Base-by-base conservation (phyloP, 2,888 invertebrate genomes). In the Craniophora ligustri region DNA sequence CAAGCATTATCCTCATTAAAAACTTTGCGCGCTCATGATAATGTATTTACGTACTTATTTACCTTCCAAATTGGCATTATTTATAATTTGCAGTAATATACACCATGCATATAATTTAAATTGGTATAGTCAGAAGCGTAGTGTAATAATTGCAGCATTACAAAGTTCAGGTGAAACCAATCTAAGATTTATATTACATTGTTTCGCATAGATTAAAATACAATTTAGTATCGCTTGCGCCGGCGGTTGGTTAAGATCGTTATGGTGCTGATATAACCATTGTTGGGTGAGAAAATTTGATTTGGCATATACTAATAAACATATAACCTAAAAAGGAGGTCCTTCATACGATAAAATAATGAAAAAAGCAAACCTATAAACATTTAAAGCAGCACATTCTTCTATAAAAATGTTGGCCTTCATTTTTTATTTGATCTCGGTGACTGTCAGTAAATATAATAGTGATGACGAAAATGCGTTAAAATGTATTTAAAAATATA, bases 101-200 rank as follows among this genome's bases (percentile, higher is more conserved):
- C 47, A 47, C 50, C 44, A 45, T 48, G 42, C 48, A 48, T 48
- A 61, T 65, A 59, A 59, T 49, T 64, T 51, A 64, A 60, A 57
- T 35, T 26, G 32, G 35, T 54, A 68, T 48, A 63, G 47, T 75
- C 82, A 80, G 88, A 70, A 87, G 85, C 84, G 70, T 67, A 68
- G 66, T 61, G 56, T 67, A 76, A 76, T 81, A 82, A 86, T 83
- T 80, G 75, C 81, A 50, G 58, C 73, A 78, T 81, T 78, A 75
- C 77, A 81, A 79, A 80, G 82, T 85, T 84, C 83, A 85, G 66
- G 75, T 85, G 83, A 81, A 79, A 82, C 87, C 78, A 86, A 88
- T 86, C 75, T 74, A 34, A 75, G 77, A 86, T 82, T 87, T 82
- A 84, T 86, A 75, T 67, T 76, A 79, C 77, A 84, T 86, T 86